Percentiles rank a stretch among this genome's conserved stretches.
Evolutionary conservation across 2,888 invertebrate genomes (phyloP).

Genomic region (Leptopilina syphax): DNA sequence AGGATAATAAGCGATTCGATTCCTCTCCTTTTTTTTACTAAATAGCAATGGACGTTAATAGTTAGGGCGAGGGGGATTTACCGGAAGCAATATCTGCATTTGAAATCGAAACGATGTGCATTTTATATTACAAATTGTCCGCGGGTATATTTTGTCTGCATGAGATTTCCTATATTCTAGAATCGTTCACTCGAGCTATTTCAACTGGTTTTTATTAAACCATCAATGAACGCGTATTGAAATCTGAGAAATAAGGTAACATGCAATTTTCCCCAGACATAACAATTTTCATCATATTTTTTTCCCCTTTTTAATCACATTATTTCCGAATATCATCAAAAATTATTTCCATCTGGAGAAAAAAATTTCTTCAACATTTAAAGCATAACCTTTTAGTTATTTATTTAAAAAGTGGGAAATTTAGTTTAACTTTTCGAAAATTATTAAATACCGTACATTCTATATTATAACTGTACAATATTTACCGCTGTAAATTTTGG

Average conservation of each 20-base stretch:
- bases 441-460: too few species aligned
- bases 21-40: neutral
- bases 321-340: too few species aligned
- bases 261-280: neutral
- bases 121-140: conserved; percentile 35
- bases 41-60: conserved; percentile 9
- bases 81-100: conserved; percentile 30
- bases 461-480: too few species aligned
- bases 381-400: too few species aligned
- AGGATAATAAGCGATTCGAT: neutral
- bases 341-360: too few species aligned
- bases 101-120: conserved; percentile 33
- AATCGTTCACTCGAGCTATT: conserved; percentile 1
- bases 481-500: neutral
- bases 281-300: neutral
- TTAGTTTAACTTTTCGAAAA: too few species aligned
- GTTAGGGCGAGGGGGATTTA: conserved; percentile 7
- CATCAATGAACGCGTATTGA: neutral
- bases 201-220: conserved; percentile 14
- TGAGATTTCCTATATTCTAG: conserved; percentile 24
- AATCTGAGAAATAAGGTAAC: neutral
- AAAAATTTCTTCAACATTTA: too few species aligned
- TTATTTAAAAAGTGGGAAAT: too few species aligned
- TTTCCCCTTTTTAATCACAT: too few species aligned
- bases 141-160: conserved; percentile 4